Evolutionary conservation across 1,140 invertebrate genomes (phyloP), one percentile per base, ranked within the genome.

Genomic region (Pseudomyrmex gracilis): DNA sequence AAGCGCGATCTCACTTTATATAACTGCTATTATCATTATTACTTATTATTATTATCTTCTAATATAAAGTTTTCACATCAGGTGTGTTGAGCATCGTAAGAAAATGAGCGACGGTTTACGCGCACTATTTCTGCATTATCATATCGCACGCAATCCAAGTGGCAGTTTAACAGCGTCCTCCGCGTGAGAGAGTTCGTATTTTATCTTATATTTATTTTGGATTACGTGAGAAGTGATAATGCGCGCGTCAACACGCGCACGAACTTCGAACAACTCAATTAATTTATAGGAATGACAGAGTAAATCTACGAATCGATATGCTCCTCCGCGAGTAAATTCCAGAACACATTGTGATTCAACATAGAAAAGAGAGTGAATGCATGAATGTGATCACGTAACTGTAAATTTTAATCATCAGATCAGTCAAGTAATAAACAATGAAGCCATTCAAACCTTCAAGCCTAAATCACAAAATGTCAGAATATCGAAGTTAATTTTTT

Each of bases 231-330:
- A 82, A 64, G 24, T n/a, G 53, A 82, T 74, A 63, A 82, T 82
- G 60, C 74, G 61, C 73, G 73, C 10, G 20, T 12, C 4, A 51
- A 43, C 68, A 22, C 17, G 34, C 61, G 4, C 12, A 51, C 24
- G 34, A 20, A 68, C 22, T n/a, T 58, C 76, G 49, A 22, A 74
- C 51, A 57, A 63, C 57, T 77, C 67, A 58, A n/a, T 71, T 68
- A 87, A 55, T 82, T 71, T 77, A 55, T 55, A 85, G 82, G 64
- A 88, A 82, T 87, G 66, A 87, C 64, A 73, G 51, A 87, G 22
- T 84, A 63, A 80, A 57, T 73, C 87, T 82, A 51, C 24, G 58
- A 84, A 85, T 71, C 73, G 82, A 82, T 76, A 66, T 83, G 80
- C 82, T 86, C 49, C 61, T 82, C 64, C 58, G 68, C 76, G 60